These are phyloP conservation scores for Amphiprion clarkii DNA, from an alignment of 2,797 vertebrate species.

Conservation along the genomic window DNA sequence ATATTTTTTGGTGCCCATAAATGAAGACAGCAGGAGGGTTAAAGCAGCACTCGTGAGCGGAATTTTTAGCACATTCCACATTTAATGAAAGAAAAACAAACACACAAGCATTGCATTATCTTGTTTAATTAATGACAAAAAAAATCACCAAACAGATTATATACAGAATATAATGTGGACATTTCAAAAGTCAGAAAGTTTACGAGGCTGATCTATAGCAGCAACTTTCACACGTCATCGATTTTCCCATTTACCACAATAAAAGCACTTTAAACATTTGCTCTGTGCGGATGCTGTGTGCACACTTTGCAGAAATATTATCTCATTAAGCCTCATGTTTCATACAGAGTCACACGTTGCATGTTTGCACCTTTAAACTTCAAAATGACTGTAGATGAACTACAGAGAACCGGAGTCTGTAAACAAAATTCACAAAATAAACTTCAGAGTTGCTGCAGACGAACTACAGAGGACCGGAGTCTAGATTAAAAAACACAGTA, in stretches of 20 bases:
- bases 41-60: no score
- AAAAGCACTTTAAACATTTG: constrained; percentile 4
- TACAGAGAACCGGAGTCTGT: constrained; percentile 82
- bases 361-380: constrained; percentile 68
- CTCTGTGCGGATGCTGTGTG: constrained; percentile 10
- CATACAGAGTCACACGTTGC: constrained; percentile 24
- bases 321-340: neutral
- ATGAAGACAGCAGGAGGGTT: no score
- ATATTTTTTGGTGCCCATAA: no score
- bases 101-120: constrained; percentile 7
- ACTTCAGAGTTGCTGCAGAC: constrained; percentile 80
- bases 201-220: constrained; percentile 21
- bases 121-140: constrained; percentile 64
- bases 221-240: constrained; percentile 12
- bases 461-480: constrained; percentile 81
- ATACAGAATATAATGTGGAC: constrained; percentile 26
- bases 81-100: constrained; percentile 43
- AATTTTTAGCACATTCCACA: constrained; percentile 28
- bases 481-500: constrained; percentile 31
- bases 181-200: constrained; percentile 31
- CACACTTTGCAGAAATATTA: constrained; percentile 21
- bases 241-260: constrained; percentile 37
- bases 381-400: constrained; percentile 74
- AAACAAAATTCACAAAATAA: constrained; percentile 63
- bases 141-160: constrained; percentile 26